Conservation (phyloP, 1,140 invertebrate species). For the Apis florea region DNA sequence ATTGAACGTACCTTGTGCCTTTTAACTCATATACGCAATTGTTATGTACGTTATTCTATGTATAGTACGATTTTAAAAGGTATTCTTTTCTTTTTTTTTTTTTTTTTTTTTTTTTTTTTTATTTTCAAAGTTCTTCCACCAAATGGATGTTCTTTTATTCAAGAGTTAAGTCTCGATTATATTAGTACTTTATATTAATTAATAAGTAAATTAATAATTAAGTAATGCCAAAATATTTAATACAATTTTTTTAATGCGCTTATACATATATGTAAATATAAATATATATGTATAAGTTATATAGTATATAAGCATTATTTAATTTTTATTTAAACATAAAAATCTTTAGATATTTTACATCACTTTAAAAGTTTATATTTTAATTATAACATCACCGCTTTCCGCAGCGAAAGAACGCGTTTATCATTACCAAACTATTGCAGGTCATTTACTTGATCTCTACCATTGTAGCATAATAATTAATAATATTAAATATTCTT, state of each 20-base stretch:
- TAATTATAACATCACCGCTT: conserved; percentile 22
- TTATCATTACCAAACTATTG: conserved; percentile 75
- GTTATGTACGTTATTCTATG: background rate
- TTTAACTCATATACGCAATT: conserved; percentile 5
- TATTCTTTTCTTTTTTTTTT: background rate
- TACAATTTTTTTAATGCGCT: background rate
- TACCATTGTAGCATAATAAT: conserved; percentile 76
- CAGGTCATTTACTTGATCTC: conserved; percentile 77
- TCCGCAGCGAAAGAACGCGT: conserved; percentile 54
- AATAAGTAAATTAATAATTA: background rate
- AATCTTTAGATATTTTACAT: background rate
- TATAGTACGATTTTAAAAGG: background rate
- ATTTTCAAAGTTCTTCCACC: background rate
- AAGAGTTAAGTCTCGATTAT: background rate
- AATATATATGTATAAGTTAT: background rate
- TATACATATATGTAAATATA: background rate
- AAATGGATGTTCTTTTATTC: background rate
- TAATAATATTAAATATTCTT: conserved; percentile 70
- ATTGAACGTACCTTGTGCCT: conserved; percentile 32
- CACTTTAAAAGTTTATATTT: too few relatives aligned
- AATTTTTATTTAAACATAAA: background rate
- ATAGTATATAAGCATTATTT: background rate
- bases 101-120: conserved; percentile 20
- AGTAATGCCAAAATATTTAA: conserved; percentile 4
- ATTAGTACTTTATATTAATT: background rate